Evolutionary conservation across 2,888 invertebrate genomes (phyloP).

Genomic region (Cephus runcator): DNA sequence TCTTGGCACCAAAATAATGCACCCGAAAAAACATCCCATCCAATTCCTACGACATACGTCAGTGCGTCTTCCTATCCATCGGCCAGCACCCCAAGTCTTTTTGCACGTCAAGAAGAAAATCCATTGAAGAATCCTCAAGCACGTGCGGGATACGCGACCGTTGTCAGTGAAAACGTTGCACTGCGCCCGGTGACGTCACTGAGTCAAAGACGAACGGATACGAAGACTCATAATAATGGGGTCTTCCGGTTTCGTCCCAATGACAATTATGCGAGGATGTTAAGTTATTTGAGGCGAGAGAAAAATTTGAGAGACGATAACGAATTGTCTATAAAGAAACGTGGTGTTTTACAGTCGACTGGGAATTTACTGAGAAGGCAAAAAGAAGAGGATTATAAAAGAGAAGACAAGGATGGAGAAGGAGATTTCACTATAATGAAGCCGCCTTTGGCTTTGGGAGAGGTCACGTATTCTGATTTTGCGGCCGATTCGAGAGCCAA

Average conservation of each 20-base stretch:
- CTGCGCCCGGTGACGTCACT: no score
- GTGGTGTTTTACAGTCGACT: neutral
- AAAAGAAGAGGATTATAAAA: neutral
- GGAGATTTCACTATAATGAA: slow-evolving; percentile 28
- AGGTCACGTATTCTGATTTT: slow-evolving; percentile 32
- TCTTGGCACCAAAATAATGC: no score
- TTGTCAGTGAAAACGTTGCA: no score
- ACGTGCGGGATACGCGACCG: no score
- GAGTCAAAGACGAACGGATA: no score
- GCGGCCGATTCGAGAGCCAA: slow-evolving; percentile 25
- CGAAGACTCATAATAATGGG: neutral
- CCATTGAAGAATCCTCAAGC: no score
- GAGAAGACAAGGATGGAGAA: neutral
- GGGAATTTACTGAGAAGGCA: neutral
- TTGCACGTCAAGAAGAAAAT: no score
- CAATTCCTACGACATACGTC: no score
- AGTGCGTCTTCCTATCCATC: no score
- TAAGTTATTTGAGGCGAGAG: slow-evolving; percentile 6
- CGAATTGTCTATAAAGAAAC: no score
- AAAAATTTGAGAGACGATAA: neutral
- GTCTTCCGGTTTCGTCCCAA: slow-evolving; percentile 7
- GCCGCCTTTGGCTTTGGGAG: slow-evolving; percentile 26
- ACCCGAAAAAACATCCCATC: no score
- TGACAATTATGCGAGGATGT: slow-evolving; percentile 7
- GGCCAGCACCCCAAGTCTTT: no score